Evolutionary conservation across 2,797 vertebrate genomes (phyloP).

Genomic region (Chelidonichthys spinosus): DNA sequence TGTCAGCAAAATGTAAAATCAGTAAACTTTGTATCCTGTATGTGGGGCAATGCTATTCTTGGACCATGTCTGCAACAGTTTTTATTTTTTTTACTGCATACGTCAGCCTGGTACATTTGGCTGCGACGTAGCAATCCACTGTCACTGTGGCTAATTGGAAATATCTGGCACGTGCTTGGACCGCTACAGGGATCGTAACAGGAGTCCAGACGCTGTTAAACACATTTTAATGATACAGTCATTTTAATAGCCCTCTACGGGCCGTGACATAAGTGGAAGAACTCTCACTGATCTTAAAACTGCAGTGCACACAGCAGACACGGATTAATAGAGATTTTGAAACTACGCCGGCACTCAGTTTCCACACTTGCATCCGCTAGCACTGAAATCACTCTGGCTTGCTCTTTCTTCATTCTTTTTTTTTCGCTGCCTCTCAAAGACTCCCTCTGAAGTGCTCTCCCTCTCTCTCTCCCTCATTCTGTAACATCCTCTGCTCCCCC

Average conservation of each 20-base stretch:
- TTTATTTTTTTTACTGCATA: conserved; percentile 12
- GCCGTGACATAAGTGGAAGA: conserved; percentile 50
- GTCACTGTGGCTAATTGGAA: conserved; percentile 57
- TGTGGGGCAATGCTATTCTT: conserved; percentile 49
- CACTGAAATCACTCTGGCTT: conserved; percentile 42
- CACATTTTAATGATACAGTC: conserved; percentile 48
- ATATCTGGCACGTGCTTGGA: conserved; percentile 48
- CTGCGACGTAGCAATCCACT: conserved; percentile 33
- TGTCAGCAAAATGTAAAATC: conserved; percentile 67
- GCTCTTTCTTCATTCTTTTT: conserved; percentile 38
- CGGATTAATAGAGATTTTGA: conserved; percentile 60
- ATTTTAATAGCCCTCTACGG: conserved; percentile 58
- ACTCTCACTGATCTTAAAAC: conserved; percentile 48
- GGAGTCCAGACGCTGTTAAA: conserved; percentile 51
- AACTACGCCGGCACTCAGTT: conserved; percentile 55
- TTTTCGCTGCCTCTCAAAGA: conserved; percentile 3
- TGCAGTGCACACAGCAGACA: conserved; percentile 54
- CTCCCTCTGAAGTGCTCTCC: conserved; percentile 27
- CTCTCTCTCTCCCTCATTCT: conserved; percentile 23
- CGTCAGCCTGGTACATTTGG: conserved; percentile 47
- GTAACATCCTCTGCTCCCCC: conserved; percentile 28
- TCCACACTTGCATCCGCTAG: conserved; percentile 48
- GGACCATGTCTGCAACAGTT: conserved; percentile 22
- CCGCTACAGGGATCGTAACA: conserved; percentile 42
- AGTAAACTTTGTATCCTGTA: conserved; percentile 42